Conservation (phyloP, 2,113 vertebrate species). For the Peucedramus taeniatus region DNA sequence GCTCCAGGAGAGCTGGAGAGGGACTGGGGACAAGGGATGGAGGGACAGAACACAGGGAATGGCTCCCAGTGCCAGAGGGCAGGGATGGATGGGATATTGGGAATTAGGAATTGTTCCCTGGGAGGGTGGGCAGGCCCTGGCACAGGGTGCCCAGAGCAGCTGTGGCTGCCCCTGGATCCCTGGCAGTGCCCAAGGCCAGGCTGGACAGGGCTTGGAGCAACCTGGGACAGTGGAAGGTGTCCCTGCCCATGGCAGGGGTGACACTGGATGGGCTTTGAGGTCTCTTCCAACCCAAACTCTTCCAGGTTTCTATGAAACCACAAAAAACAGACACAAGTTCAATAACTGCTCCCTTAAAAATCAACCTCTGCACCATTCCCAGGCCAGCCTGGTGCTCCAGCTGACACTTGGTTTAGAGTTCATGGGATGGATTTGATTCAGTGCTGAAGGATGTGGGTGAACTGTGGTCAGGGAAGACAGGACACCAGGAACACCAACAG, state of each 20-base stretch:
- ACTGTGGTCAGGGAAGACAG: fast-evolving
- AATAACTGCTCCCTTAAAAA: neutral
- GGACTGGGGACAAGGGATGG: neutral
- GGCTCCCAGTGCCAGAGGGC: neutral
- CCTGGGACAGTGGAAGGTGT: neutral
- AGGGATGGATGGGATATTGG: neutral
- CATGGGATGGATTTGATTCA: neutral
- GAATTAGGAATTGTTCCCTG: neutral
- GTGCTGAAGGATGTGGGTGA: neutral
- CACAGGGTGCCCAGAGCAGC: neutral
- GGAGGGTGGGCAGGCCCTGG: neutral
- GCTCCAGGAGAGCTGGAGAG: neutral
- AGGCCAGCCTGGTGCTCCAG: neutral
- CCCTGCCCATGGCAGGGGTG: neutral
- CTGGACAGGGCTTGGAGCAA: neutral
- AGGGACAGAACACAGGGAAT: neutral
- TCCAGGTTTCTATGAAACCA: neutral
- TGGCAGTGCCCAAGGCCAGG: neutral
- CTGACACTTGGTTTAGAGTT: neutral
- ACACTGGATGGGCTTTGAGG: fast-evolving
- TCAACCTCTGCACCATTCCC: neutral
- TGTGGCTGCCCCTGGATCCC: neutral
- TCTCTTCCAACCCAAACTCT: neutral
- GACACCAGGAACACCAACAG: neutral
- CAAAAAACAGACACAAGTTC: neutral